These are phyloP conservation scores for Lasioglossum albipes DNA, from an alignment of 1,140 invertebrate genomes.

Conservation along the genomic window DNA sequence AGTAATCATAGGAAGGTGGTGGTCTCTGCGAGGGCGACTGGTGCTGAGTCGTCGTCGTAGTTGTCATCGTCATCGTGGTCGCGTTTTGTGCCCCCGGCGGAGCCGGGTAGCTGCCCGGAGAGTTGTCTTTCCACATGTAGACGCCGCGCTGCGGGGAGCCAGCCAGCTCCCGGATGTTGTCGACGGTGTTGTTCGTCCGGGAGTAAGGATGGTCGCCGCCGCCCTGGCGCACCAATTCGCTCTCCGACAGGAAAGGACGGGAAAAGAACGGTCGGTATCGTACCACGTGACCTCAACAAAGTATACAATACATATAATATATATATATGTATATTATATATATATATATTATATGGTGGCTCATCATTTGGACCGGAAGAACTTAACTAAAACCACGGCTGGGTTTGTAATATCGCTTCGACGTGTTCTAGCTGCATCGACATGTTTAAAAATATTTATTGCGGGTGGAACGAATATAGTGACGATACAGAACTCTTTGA, in stretches of 20 bases:
- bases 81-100: constrained; percentile 39
- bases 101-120: constrained; percentile 75
- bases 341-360: background rate
- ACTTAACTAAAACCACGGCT: constrained; percentile 17
- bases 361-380: constrained; percentile 36
- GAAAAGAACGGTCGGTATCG: constrained; percentile 8
- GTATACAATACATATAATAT: background rate
- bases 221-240: constrained; percentile 88
- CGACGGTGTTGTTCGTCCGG: constrained; percentile 81
- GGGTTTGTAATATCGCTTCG: constrained; percentile 22
- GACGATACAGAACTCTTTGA: background rate
- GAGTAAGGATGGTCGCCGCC: constrained; percentile 79
- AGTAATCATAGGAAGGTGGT: constrained; percentile 79
- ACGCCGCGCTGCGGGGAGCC: constrained; percentile 91
- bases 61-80: constrained; percentile 50
- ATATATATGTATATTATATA: background rate
- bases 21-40: constrained; percentile 73
- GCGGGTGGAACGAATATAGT: constrained; percentile 2
- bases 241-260: constrained; percentile 91
- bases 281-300: background rate
- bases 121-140: constrained; percentile 91
- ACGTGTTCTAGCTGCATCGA: constrained; percentile 32
- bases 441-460: constrained; percentile 7
- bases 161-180: constrained; percentile 87
- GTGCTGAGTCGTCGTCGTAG: constrained; percentile 31